These are phyloP conservation scores for Cercopithecus mona DNA, from an alignment of 2,113 vertebrate genomes.

Conservation along the genomic window DNA sequence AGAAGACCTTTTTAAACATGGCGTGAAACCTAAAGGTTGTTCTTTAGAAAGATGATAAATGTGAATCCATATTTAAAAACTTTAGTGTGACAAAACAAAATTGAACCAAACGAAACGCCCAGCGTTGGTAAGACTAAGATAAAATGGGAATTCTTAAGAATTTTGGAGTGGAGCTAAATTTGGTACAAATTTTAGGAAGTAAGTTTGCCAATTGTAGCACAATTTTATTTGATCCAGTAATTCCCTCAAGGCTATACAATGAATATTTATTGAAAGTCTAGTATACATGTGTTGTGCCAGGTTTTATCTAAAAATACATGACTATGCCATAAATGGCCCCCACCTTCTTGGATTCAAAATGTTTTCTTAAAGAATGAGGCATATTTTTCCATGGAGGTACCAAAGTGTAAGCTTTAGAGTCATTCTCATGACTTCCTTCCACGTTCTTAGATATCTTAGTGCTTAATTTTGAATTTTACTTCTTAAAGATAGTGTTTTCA, in stretches of 20 bases:
- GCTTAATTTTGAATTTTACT: conserved; percentile 16
- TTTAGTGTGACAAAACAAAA: background rate
- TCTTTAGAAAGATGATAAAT: background rate
- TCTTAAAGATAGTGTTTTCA: background rate
- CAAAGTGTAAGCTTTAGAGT: background rate
- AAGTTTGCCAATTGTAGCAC: background rate
- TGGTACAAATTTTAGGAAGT: background rate
- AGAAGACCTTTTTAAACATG: background rate
- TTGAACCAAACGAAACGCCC: background rate
- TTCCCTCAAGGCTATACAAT: background rate
- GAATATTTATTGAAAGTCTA: background rate
- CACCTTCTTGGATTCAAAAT: background rate
- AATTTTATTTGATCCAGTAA: background rate
- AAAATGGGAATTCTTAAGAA: background rate
- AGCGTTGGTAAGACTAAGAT: background rate
- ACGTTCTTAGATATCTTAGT: background rate
- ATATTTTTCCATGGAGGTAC: background rate
- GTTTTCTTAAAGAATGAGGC: background rate
- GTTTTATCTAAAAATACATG: background rate
- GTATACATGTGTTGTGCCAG: background rate
- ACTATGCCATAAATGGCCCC: background rate
- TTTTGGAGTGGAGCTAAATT: background rate
- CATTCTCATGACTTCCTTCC: background rate
- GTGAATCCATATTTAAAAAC: background rate
- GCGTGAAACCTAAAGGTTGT: background rate